phyloP scores from a whole-genome alignment of 2,797 vertebrate species.

The Danio tinwini region DNA sequence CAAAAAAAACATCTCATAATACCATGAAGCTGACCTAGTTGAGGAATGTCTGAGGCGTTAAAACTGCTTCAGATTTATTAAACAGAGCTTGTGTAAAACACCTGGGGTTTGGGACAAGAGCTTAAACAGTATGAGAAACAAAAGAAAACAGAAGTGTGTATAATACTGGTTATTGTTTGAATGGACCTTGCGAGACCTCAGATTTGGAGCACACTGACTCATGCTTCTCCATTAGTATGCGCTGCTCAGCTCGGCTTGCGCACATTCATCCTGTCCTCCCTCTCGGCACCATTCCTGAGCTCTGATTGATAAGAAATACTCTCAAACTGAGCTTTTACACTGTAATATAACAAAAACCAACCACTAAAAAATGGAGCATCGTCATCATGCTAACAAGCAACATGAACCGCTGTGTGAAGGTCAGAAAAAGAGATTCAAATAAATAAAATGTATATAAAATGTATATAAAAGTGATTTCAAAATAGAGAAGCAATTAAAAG shows the following conservation, averaged over 20 bases:
- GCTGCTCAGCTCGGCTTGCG: neutral
- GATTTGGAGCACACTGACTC: neutral
- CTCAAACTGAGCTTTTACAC: conserved; percentile 4
- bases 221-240: conserved; percentile 7
- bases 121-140: neutral
- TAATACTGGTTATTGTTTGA: neutral
- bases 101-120: neutral
- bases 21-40: conserved; percentile 8
- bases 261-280: neutral
- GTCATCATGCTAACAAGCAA: neutral
- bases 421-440: too few species aligned
- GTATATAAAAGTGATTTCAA: too few species aligned
- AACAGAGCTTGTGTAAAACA: neutral
- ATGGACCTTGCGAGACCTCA: neutral
- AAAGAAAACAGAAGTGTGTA: neutral
- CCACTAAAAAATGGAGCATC: neutral
- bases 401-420: neutral
- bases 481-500: too few species aligned
- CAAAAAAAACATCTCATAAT: neutral
- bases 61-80: conserved; percentile 5
- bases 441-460: too few species aligned
- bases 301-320: conserved; percentile 6
- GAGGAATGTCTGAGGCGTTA: conserved; percentile 9
- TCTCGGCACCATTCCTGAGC: neutral
- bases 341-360: neutral